A percentile compares a stretch with the other conserved stretches of the same genome.
Evolutionary conservation across 2,113 vertebrate species (phyloP).

Genomic region (Phrynocephalus versicolor): DNA sequence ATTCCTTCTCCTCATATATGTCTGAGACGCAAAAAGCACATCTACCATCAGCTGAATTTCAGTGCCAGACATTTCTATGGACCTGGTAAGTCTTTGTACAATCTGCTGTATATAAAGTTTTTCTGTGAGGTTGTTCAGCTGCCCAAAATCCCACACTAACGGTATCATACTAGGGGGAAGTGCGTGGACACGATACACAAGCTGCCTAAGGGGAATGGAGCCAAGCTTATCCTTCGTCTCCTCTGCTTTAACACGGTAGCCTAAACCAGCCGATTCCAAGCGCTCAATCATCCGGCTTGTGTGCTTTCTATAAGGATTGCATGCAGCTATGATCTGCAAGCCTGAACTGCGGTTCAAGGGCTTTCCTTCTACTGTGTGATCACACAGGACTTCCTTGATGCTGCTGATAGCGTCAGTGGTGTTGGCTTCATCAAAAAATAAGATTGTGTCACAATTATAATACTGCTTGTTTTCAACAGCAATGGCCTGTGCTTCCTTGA

Average conservation of each 20-base stretch:
- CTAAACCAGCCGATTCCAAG: constrained; percentile 89
- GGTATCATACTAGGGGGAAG: constrained; percentile 94
- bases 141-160: constrained; percentile 96
- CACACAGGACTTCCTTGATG: constrained; percentile 95
- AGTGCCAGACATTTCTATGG: rapidly evolving
- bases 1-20: constrained; percentile 82
- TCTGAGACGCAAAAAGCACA: constrained; percentile 87
- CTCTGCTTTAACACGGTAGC: constrained; percentile 88
- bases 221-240: constrained; percentile 89
- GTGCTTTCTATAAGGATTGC: constrained; percentile 96
- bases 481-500: constrained; percentile 81
- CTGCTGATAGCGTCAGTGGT: constrained; percentile 91
- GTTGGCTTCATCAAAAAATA: constrained; percentile 97
- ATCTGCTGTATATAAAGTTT: constrained; percentile 90
- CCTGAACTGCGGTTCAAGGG: constrained; percentile 73
- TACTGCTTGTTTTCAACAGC: constrained; percentile 76
- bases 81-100: constrained; percentile 80
- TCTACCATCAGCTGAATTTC: constrained; percentile 60
- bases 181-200: constrained; percentile 94
- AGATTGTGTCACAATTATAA: constrained; percentile 83
- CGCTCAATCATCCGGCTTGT: constrained; percentile 86
- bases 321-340: constrained; percentile 89
- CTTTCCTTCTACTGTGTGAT: constrained; percentile 82
- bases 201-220: constrained; percentile 89
- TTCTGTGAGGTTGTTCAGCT: constrained; percentile 84